These are phyloP conservation scores for Ichneumon xanthorius DNA, from an alignment of 2,888 invertebrate species.

Conservation along the genomic window DNA sequence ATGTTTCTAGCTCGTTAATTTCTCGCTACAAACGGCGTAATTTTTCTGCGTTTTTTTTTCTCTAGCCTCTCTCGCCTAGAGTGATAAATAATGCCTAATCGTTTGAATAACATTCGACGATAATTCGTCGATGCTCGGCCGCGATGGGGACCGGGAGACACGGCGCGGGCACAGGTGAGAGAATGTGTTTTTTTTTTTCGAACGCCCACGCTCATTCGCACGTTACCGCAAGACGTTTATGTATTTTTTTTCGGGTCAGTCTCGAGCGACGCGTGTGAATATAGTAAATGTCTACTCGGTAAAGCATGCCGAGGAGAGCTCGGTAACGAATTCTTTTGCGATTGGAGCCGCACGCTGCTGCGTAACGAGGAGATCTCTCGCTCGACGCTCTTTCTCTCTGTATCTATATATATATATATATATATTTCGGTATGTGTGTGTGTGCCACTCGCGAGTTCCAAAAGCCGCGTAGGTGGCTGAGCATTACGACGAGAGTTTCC, in stretches of 20 bases:
- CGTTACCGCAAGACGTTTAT: constrained; percentile 50
- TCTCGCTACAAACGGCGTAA: constrained; percentile 75
- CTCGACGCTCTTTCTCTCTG: constrained; percentile 22
- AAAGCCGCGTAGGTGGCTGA: constrained; percentile 77
- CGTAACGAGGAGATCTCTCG: constrained; percentile 70
- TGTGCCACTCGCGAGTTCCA: constrained; percentile 46
- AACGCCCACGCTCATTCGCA: constrained; percentile 60
- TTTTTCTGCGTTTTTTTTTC: constrained; percentile 5
- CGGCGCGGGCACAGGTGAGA: constrained; percentile 52
- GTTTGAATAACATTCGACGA: constrained; percentile 40
- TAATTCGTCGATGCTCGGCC: constrained; percentile 31
- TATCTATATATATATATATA: too few relatives aligned
- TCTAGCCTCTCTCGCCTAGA: neutral
- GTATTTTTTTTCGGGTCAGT: constrained; percentile 25
- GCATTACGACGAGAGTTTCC: constrained; percentile 69
- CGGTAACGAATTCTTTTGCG: constrained; percentile 65
- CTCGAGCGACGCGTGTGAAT: constrained; percentile 57
- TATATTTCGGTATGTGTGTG: constrained; percentile 23
- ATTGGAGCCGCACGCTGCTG: constrained; percentile 49
- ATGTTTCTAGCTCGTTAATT: constrained; percentile 47
- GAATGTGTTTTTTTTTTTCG: constrained; percentile 44
- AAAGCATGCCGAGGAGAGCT: constrained; percentile 26
- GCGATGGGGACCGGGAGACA: neutral
- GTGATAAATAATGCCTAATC: constrained; percentile 45
- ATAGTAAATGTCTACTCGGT: constrained; percentile 59